phyloP scores from a whole-genome alignment of 2,797 vertebrate genomes.

The Enteromius viviparus region DNA sequence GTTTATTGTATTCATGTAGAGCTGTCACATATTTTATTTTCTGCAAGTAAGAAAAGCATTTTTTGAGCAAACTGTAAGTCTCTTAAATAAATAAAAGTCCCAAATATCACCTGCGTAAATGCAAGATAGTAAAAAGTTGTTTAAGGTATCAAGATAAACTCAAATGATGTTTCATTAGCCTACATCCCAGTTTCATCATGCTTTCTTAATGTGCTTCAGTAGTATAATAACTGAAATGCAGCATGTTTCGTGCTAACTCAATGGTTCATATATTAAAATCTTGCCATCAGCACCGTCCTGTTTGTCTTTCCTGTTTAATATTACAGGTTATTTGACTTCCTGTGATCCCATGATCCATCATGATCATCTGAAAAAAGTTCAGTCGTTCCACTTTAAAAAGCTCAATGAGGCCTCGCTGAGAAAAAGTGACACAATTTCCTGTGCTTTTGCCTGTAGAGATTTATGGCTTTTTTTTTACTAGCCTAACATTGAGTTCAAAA shows the following conservation, averaged over 20 bases:
- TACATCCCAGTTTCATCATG: background rate
- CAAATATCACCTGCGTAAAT: background rate
- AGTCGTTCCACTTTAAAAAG: conserved; percentile 22
- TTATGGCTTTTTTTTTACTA: background rate
- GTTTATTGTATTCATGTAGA: background rate
- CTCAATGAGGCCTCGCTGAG: background rate
- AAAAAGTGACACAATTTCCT: conserved; percentile 48
- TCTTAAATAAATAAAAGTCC: background rate
- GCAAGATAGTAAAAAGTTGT: background rate
- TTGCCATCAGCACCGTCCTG: conserved; percentile 25
- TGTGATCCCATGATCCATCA: conserved; percentile 42
- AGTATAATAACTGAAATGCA: background rate
- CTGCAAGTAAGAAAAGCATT: background rate
- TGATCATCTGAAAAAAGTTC: conserved; percentile 15
- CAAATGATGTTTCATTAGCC: background rate
- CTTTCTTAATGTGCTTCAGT: background rate
- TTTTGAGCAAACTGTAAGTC: background rate
- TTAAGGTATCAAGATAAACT: background rate
- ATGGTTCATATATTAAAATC: background rate
- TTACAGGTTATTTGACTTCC: conserved; percentile 38
- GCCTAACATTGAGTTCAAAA: background rate
- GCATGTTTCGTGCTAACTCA: background rate
- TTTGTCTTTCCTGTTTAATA: conserved; percentile 45
- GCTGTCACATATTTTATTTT: background rate
- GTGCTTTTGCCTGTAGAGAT: conserved; percentile 28